phyloP scores from a whole-genome alignment of 2,888 invertebrate genomes.

The Sarcophaga caerulescens region DNA sequence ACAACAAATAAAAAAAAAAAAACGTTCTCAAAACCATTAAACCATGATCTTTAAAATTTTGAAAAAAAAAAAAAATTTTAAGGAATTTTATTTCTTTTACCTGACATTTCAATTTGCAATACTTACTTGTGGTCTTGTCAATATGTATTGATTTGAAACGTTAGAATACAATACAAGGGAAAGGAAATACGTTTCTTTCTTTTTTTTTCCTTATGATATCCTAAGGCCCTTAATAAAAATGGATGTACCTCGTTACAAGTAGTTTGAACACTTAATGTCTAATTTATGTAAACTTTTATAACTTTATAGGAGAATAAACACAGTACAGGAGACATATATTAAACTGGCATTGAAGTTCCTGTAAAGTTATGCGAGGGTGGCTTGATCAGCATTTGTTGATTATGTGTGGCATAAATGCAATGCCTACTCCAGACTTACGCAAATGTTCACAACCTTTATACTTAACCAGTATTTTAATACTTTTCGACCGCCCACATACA shows the following conservation, averaged over 20 bases:
- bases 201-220: slow-evolving; percentile 22
- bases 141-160: slow-evolving; percentile 7
- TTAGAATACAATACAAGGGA: neutral
- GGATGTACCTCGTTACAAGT: neutral
- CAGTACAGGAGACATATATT: too few species aligned
- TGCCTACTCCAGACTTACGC: too few species aligned
- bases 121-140: neutral
- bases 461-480: too few species aligned
- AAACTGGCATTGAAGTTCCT: neutral
- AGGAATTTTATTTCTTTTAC: too few species aligned
- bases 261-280: slow-evolving; percentile 38
- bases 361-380: neutral
- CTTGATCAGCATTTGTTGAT: neutral
- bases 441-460: neutral
- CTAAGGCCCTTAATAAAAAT: slow-evolving; percentile 11
- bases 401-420: neutral
- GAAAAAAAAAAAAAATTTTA: too few species aligned
- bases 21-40: neutral
- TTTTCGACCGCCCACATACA: too few species aligned
- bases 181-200: neutral
- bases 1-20: neutral
- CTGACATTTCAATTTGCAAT: too few species aligned
- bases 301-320: slow-evolving; percentile 21
- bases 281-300: slow-evolving; percentile 57
- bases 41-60: neutral